Conservation (phyloP, 2,797 vertebrate species). For the Synaphobranchus kaupii region DNA sequence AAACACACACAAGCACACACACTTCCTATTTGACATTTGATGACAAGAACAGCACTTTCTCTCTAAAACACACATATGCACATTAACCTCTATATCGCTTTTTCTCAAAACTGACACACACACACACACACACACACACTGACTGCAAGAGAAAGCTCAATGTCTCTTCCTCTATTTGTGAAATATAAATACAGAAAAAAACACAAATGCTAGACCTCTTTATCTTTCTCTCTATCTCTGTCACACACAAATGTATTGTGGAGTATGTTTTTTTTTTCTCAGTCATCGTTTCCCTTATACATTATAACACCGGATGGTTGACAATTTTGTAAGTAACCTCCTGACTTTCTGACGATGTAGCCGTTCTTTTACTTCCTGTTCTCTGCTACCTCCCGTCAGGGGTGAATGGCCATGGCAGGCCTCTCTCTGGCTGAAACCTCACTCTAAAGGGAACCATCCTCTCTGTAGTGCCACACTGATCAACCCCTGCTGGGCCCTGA, state of each 20-base stretch:
- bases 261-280: neutral
- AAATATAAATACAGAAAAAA: no score
- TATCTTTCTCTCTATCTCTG: neutral
- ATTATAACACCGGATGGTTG: neutral
- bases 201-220: no score
- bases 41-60: no score
- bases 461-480: constrained; percentile 84
- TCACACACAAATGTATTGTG: neutral
- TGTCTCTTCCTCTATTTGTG: no score
- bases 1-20: neutral
- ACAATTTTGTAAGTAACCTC: neutral
- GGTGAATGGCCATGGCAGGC: constrained; percentile 82
- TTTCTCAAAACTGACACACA: neutral
- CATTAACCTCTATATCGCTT: no score
- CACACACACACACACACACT: neutral
- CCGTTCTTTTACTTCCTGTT: neutral
- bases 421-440: constrained; percentile 70
- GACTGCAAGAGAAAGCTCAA: no score
- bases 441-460: constrained; percentile 76
- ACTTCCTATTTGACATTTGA: no score
- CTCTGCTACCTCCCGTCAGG: constrained; percentile 57
- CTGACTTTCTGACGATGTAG: neutral
- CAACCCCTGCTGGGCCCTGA: constrained; percentile 83
- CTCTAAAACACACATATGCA: no score
- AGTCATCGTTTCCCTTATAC: neutral